These are phyloP conservation scores for Macrosteles quadrilineatus DNA, from an alignment of 1,140 invertebrate genomes.

Conservation along the genomic window DNA sequence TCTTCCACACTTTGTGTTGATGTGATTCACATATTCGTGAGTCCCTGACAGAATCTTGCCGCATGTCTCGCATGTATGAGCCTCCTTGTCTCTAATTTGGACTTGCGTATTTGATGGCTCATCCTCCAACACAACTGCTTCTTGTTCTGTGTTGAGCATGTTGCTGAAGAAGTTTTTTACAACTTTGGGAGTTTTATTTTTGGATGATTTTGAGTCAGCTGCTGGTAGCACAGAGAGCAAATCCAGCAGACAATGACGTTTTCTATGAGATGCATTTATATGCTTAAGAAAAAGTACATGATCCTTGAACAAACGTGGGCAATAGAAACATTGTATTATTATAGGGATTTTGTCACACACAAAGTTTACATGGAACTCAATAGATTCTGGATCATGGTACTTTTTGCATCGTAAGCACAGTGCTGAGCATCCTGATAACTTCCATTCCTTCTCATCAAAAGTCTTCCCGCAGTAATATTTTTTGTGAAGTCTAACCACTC, in stretches of 20 bases:
- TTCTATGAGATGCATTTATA: not conserved
- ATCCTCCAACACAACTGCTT: not conserved
- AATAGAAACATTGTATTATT: slow-evolving; percentile 12
- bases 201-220: not conserved
- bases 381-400: not conserved
- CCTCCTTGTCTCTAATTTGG: not conserved
- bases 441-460: slow-evolving; percentile 2
- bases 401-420: not conserved
- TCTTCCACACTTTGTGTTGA: not conserved
- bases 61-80: not conserved
- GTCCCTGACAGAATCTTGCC: not conserved
- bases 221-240: not conserved
- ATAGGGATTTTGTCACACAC: slow-evolving; percentile 1
- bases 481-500: not conserved
- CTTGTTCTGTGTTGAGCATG: not conserved
- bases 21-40: not conserved
- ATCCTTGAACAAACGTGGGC: not conserved
- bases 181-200: not conserved
- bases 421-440: not conserved
- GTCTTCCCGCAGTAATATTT: not conserved
- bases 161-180: slow-evolving; percentile 5
- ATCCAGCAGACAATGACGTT: not conserved
- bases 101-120: not conserved
- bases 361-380: slow-evolving; percentile 11
- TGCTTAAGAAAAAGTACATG: not conserved